Base-by-base conservation (phyloP, 2,113 vertebrate species). In the Esox niger region DNA sequence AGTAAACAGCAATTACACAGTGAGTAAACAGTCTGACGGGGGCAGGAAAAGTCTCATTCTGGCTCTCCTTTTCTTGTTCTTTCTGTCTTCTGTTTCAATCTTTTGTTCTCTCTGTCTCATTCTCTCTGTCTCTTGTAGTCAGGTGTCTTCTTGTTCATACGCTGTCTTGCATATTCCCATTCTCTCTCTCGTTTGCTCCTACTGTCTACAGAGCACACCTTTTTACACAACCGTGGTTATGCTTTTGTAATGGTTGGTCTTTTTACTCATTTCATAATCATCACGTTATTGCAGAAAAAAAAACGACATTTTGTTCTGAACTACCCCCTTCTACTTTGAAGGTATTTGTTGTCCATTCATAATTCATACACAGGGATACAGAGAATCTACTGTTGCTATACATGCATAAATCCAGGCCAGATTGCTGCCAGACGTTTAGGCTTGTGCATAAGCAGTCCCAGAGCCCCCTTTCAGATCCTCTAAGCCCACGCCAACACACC, bases 361-460 rank as follows among this genome's bases (percentile, higher is more conserved):
- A 52, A 52, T 52, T 20, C 7, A 2, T 52, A 52, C 47, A 8
- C n/a, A 52, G n/a, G 17, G 47, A 52, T 21, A n/a, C n/a, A 52
- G 17, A 7, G 17, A 8, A 56, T 27, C 20, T 25, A 54, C 23
- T 25, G 54, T 27, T 9, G 21, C 11, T 57, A 4, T 57, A 57
- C 23, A 46, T 46, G 61, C 35, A 69, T 79, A 77, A 80, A 83
- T 74, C 72, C 68, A 32, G 27, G 10, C 6, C 47, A 73, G 52
- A 79, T 75, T 69, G 72, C 71, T 74, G 70, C 59, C 49, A 25
- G 68, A 74, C 71, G 74, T 69, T 1, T 58, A 76, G 35, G 66
- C 67, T 72, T 60, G 35, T 66, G 30, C 69, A 80, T 73, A 80
- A 77, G 65, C 66, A 65, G 68, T 57, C 63, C 46, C 9, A 46